phyloP scores from a whole-genome alignment of 2,113 vertebrate genomes.

The Caloenas nicobarica region DNA sequence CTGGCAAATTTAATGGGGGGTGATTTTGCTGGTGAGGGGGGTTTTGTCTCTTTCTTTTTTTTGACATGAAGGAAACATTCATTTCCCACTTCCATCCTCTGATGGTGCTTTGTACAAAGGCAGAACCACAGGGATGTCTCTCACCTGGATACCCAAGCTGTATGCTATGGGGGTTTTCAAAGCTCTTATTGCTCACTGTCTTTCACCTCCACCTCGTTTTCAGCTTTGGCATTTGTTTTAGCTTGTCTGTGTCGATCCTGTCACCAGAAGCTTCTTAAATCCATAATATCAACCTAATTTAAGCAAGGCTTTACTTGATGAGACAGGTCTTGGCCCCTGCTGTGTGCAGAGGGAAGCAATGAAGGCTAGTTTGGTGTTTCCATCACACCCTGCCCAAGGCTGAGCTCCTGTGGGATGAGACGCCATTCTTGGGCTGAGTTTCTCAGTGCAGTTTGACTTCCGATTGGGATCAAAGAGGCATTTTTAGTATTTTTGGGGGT shows the following conservation, averaged over 20 bases:
- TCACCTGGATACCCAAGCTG: not conserved
- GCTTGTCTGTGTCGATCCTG: slow-evolving; percentile 20
- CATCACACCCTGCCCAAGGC: not conserved
- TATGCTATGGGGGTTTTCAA: not conserved
- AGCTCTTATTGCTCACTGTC: not conserved
- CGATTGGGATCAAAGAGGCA: not conserved
- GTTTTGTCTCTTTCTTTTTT: not conserved
- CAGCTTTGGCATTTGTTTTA: slow-evolving; percentile 31
- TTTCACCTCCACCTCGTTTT: not conserved
- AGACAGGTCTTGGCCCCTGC: not conserved
- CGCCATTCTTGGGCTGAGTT: not conserved
- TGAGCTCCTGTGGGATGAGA: not conserved
- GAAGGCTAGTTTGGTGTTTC: not conserved
- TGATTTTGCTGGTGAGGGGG: not conserved
- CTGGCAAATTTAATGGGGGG: not conserved
- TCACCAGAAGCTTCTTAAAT: slow-evolving; percentile 22
- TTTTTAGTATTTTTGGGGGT: not conserved
- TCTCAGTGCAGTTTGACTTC: not conserved
- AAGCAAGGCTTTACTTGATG: slow-evolving; percentile 10
- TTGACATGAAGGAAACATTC: not conserved
- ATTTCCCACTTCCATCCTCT: not conserved
- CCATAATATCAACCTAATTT: slow-evolving; percentile 32
- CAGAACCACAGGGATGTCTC: not conserved
- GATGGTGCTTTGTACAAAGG: not conserved
- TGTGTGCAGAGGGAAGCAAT: not conserved